Conservation (phyloP, 2,888 invertebrate genomes). For the Drosophila sordidapex region DNA sequence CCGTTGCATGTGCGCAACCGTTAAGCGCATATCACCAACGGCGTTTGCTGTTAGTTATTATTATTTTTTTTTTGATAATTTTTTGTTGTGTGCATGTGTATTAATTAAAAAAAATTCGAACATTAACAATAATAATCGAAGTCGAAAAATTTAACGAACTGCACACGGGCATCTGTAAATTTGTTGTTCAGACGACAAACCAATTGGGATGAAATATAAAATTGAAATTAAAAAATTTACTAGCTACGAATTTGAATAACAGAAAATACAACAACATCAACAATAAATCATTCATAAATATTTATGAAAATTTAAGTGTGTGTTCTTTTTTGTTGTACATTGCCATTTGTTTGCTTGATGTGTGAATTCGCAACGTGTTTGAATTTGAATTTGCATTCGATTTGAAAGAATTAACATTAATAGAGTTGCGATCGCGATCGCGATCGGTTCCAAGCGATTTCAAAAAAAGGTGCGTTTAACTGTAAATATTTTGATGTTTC, state of each 20-base stretch:
- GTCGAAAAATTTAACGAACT: constrained; percentile 24
- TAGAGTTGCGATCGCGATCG: constrained; percentile 13
- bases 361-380: constrained; percentile 15
- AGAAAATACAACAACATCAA: constrained; percentile 20
- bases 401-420: constrained; percentile 38
- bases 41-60: constrained; percentile 48
- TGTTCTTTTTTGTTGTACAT: constrained; percentile 1
- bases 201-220: constrained; percentile 29
- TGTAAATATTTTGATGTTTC: constrained; percentile 5
- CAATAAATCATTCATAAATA: constrained; percentile 32
- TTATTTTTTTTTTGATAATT: constrained; percentile 41
- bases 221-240: constrained; percentile 35
- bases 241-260: constrained; percentile 34
- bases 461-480: constrained; percentile 41
- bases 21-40: constrained; percentile 42
- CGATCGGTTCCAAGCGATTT: constrained; percentile 11
- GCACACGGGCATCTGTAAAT: constrained; percentile 13
- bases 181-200: constrained; percentile 5
- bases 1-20: constrained; percentile 54
- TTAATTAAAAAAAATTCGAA: constrained; percentile 33
- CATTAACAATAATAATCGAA: constrained; percentile 33
- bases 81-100: constrained; percentile 41
- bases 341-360: constrained; percentile 6
- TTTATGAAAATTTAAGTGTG: constrained; percentile 26
- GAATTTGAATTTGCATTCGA: constrained; percentile 18